These are phyloP conservation scores for Chrysomallon squamiferum DNA, from an alignment of 1,140 invertebrate genomes.

Conservation along the genomic window DNA sequence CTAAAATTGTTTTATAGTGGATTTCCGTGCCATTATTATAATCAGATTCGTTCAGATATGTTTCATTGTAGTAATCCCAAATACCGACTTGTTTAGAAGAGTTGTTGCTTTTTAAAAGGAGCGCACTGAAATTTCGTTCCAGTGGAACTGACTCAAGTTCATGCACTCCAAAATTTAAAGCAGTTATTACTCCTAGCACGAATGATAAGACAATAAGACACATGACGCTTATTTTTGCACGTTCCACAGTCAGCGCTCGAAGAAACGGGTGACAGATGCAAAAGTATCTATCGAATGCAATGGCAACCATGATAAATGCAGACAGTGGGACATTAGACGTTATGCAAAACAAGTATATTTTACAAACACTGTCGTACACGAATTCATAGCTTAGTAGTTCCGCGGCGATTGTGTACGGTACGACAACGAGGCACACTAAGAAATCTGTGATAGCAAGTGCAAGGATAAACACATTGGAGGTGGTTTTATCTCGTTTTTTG, in stretches of 20 bases:
- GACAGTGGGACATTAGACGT: slow-evolving; percentile 44
- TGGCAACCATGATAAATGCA: slow-evolving; percentile 47
- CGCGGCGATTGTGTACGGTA: slow-evolving; percentile 38
- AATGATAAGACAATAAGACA: slow-evolving; percentile 25
- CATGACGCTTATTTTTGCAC: slow-evolving; percentile 36
- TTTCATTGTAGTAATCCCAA: neutral
- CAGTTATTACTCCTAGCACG: slow-evolving; percentile 31
- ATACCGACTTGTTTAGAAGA: neutral
- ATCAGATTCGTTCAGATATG: neutral
- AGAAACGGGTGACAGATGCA: slow-evolving; percentile 49
- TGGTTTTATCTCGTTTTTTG: slow-evolving; percentile 43
- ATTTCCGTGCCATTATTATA: too few relatives aligned
- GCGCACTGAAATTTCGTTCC: too few relatives aligned
- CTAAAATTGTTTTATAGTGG: neutral
- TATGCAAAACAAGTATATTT: slow-evolving; percentile 38
- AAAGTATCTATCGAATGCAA: slow-evolving; percentile 49
- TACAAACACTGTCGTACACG: slow-evolving; percentile 35
- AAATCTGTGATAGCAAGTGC: slow-evolving; percentile 46
- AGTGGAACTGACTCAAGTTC: neutral
- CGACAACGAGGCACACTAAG: slow-evolving; percentile 35
- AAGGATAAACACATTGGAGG: slow-evolving; percentile 51
- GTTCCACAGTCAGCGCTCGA: slow-evolving; percentile 32
- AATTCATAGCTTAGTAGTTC: slow-evolving; percentile 25
- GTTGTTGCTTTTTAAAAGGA: neutral
- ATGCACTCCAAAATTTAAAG: slow-evolving; percentile 32